Base-by-base conservation (phyloP, 2,113 vertebrate genomes). In the Etia nguti region DNA sequence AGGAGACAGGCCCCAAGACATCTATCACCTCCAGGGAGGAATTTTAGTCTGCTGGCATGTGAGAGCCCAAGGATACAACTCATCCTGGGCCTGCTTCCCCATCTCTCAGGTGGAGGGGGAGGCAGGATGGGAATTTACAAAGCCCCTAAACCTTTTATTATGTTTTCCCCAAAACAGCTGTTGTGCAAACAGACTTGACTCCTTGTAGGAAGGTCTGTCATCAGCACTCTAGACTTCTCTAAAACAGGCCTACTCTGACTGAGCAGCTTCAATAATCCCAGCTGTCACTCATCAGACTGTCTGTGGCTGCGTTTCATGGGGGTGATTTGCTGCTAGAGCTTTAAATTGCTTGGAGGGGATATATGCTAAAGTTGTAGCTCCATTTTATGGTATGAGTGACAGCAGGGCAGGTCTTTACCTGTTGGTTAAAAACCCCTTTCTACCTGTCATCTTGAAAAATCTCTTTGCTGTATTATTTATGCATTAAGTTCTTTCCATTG, bases 71-170 rank as follows among this genome's bases (percentile, higher is more conserved):
- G 87, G 91, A 94, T 59, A 91, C 70, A 89, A 88, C 81, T 79
- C 86, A 83, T 91, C 89, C 85, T 73, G 81, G 87, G 84, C 55
- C 56, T 86, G 79, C 86, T 88, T 93, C 91, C 41, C 90, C 83
- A 86, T 89, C 85, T 89, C 86, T 81, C n/a, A 56, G 82, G 87
- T 86, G 88, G 77, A 80, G 89, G 88, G 89, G 4, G 77, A 73
- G 80, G 79, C 57, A 13, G 62, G 79, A 60, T 86, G 87, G 90
- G 85, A 86, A 90, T 90, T 86, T 88, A 68, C 46, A 18, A 60
- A 92, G 80, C 75, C 86, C 79, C 85, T 83, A 84, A 92, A 92
- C 91, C 96, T 95, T 96, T 97, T 95, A 96, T 97, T 96, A 96
- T 88, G 86, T 86, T 91, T 88, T 92, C 87, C 87, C 88, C 87